Evolutionary conservation across 30 jellyfish, hydroid and myxozoan genomes (phyloP), one percentile per base, ranked within the genome.

Genomic region (Pelagia noctiluca): DNA sequence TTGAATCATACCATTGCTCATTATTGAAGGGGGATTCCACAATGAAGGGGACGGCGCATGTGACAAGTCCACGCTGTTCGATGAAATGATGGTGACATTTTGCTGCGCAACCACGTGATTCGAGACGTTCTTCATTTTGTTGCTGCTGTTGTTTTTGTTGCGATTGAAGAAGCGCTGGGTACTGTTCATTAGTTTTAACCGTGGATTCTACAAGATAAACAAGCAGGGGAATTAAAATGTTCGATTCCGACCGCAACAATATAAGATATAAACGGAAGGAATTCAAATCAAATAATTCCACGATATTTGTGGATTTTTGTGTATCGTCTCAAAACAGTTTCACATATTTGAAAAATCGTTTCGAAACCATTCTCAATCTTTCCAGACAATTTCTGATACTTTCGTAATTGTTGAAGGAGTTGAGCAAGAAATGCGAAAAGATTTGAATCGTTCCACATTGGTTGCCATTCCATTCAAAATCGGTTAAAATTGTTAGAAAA

Each of bases 171-270:
- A 83, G 25, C 80, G 95, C 64, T 86, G 96, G 49, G 96, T 87
- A 78, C 98, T 93, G 53, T 86, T 93, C 63, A 93, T 71, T 29
- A 93, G 82, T 68, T 93, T 87, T 79, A 78, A 68, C 4, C 98
- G 96, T 0, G 98, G 97, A 32, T 83, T 95, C 98, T 92, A 75
- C 11, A 35, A 54, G 34, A 30, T 30, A 31, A n/a, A 29, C 11
- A 36, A 22, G 22, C 13, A 32, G 46, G 3, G 11, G 23, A 23
- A 33, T 64, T 0, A n/a, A n/a, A n/a, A n/a, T n/a, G n/a, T n/a
- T n/a, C n/a, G n/a, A n/a, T n/a, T n/a, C n/a, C n/a, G n/a, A n/a
- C n/a, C n/a, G n/a, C n/a, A n/a, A n/a, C n/a, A 33, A 50, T 7
- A 13, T 18, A 38, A 38, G n/a, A 34, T 23, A 50, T 8, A 33